Evolutionary conservation across 2,888 invertebrate species (phyloP).

Genomic region (Eupeodes latifasciatus): DNA sequence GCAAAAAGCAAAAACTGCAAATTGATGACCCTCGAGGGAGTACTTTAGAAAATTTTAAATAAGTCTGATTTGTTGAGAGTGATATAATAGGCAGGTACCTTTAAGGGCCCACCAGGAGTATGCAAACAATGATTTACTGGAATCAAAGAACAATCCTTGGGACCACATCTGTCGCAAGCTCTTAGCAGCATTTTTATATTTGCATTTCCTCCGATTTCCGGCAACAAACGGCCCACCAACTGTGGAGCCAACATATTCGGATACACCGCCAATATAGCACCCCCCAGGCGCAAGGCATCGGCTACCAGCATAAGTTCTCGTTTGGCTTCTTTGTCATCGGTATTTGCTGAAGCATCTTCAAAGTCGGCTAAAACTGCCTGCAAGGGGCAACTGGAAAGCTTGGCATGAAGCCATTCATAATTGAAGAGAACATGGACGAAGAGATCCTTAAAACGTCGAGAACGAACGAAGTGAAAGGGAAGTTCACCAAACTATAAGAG

Average conservation of each 20-base stretch:
- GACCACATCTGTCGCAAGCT: conserved; percentile 96
- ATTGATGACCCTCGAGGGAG: conserved; percentile 98
- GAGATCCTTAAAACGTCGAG: conserved; percentile 94
- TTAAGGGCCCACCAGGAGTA: conserved; percentile 99
- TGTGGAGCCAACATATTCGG: conserved; percentile 99
- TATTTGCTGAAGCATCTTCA: conserved; percentile 94
- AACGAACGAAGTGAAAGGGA: conserved; percentile 96
- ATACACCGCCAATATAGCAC: conserved; percentile 95
- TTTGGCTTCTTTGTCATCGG: conserved; percentile 91
- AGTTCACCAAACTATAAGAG: conserved; percentile 93
- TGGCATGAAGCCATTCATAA: conserved; percentile 98
- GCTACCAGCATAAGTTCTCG: conserved; percentile 95
- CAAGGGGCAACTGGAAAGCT: conserved; percentile 96
- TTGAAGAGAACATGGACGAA: conserved; percentile 97
- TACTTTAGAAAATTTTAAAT: conserved; percentile 86
- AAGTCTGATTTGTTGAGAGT: background rate
- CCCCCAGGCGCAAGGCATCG: conserved; percentile 96
- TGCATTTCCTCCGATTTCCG: conserved; percentile 93
- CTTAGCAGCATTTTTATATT: conserved; percentile 94
- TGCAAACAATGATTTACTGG: conserved; percentile 98
- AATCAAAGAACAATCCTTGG: conserved; percentile 94
- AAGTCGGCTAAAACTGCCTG: conserved; percentile 98
- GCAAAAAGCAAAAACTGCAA: conserved; percentile 97
- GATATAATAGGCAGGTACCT: conserved; percentile 85
- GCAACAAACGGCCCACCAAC: conserved; percentile 94